A percentile compares a stretch with the other conserved stretches of the same genome.
These are phyloP conservation scores for Gymnoscopelus braueri DNA, from an alignment of 2,797 vertebrate genomes.

Conservation along the genomic window DNA sequence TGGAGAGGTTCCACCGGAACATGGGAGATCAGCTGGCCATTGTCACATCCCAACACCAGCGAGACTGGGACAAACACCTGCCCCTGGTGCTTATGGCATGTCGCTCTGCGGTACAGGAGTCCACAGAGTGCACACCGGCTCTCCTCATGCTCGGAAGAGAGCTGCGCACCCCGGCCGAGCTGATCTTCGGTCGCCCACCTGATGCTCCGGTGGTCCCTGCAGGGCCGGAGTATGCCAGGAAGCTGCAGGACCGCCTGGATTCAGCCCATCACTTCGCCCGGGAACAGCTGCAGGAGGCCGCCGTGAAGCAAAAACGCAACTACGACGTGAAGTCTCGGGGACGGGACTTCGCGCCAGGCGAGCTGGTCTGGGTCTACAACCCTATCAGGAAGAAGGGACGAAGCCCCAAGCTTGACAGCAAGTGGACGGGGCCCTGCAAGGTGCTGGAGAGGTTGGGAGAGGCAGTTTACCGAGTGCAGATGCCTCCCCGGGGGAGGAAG, in stretches of 20 bases:
- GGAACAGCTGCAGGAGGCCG: too few species aligned
- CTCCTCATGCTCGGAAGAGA: background rate
- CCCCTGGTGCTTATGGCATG: too few species aligned
- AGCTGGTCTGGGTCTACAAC: slow-evolving; percentile 31
- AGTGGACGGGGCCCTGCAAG: too few species aligned
- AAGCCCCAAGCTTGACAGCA: too few species aligned
- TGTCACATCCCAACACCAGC: background rate
- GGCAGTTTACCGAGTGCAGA: slow-evolving; percentile 20
- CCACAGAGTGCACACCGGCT: background rate
- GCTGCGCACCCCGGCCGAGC: background rate
- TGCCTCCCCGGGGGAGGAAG: background rate
- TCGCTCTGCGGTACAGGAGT: too few species aligned
- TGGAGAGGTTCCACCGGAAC: slow-evolving; percentile 9
- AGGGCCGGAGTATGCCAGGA: too few species aligned
- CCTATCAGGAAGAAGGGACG: slow-evolving; percentile 16
- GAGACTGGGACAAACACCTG: background rate
- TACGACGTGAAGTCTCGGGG: slow-evolving; percentile 12
- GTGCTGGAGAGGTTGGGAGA: too few species aligned
- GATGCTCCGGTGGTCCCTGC: too few species aligned
- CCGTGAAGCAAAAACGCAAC: slow-evolving; percentile 19
- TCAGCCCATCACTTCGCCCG: too few species aligned
- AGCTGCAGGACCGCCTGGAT: too few species aligned
- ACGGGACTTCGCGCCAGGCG: background rate
- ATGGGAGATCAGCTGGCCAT: background rate
- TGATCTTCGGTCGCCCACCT: background rate